Evolutionary conservation across 1,140 invertebrate species (phyloP).

Genomic region (Megathymus violae): DNA sequence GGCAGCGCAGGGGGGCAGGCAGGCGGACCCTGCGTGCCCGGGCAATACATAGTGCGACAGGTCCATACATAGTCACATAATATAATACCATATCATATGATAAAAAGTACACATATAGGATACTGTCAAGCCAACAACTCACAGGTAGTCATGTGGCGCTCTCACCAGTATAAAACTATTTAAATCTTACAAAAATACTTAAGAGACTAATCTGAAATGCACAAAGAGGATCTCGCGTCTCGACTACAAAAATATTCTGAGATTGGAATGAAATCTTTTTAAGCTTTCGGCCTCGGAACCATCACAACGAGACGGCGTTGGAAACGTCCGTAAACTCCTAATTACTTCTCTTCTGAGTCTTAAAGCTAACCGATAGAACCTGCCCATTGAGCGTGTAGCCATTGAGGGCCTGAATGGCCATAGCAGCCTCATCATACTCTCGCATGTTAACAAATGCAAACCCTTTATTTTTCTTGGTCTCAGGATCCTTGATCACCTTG

Average conservation of each 20-base stretch:
- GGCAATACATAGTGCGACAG: conserved; percentile 72
- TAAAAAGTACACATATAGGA: conserved; percentile 81
- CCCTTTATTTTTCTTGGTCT: conserved; percentile 99
- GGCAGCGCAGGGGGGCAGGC: conserved; percentile 51
- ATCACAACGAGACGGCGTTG: conserved; percentile 68
- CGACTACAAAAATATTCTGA: conserved; percentile 83
- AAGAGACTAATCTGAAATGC: conserved; percentile 81
- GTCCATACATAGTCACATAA: conserved; percentile 77
- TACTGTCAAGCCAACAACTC: conserved; percentile 81
- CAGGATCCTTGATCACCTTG: conserved; percentile 98
- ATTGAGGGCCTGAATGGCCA: conserved; percentile 98
- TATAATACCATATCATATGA: conserved; percentile 80
- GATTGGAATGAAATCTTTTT: conserved; percentile 82
- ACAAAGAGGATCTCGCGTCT: conserved; percentile 79
- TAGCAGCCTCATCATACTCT: conserved; percentile 98
- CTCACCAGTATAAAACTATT: conserved; percentile 81
- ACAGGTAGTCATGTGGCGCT: conserved; percentile 80
- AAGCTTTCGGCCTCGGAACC: conserved; percentile 74
- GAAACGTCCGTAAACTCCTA: conserved; percentile 67
- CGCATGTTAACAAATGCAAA: conserved; percentile 99
- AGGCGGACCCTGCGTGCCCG: conserved; percentile 51
- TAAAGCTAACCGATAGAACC: conserved; percentile 99
- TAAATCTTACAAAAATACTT: conserved; percentile 84
- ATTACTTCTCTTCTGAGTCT: conserved; percentile 91
- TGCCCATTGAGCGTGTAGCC: conserved; percentile 98